Conservation (phyloP, 1,140 invertebrate species). For the Lutraria rhynchaena region DNA sequence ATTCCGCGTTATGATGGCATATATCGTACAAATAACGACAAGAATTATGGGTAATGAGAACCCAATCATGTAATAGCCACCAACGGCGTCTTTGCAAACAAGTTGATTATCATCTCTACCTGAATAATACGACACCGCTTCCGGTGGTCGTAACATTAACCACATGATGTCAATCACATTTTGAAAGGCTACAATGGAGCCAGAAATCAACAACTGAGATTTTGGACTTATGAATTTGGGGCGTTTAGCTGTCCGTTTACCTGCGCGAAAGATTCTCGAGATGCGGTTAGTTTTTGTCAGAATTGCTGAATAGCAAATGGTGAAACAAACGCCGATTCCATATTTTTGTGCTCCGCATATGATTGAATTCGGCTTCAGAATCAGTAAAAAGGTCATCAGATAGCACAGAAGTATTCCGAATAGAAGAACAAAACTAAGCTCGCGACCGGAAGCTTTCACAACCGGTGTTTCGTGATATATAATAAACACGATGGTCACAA, state of each 20-base stretch:
- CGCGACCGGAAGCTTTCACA: conserved; percentile 81
- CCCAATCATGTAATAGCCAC: conserved; percentile 88
- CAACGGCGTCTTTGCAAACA: conserved; percentile 87
- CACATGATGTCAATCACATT: conserved; percentile 82
- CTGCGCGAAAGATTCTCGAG: conserved; percentile 88
- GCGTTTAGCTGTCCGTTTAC: conserved; percentile 92
- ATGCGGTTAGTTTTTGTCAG: conserved; percentile 91
- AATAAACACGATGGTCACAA: conserved; percentile 72
- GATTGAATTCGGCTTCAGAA: conserved; percentile 84
- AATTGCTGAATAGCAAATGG: conserved; percentile 89
- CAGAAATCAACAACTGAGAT: conserved; percentile 96
- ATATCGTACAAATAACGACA: conserved; percentile 88
- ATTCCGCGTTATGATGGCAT: conserved; percentile 91
- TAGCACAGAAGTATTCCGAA: conserved; percentile 81
- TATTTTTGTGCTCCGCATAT: conserved; percentile 86
- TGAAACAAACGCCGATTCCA: conserved; percentile 88
- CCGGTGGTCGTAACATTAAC: conserved; percentile 86
- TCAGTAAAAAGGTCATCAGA: conserved; percentile 79
- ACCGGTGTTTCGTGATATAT: conserved; percentile 79
- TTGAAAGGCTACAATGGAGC: conserved; percentile 86
- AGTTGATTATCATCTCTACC: conserved; percentile 79
- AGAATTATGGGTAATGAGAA: conserved; percentile 90
- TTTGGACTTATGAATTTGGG: conserved; percentile 96
- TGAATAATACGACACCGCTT: conserved; percentile 85
- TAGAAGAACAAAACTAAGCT: conserved; percentile 81